Evolutionary conservation across 2,797 vertebrate species (phyloP).

Genomic region (Muscicapa comitata): DNA sequence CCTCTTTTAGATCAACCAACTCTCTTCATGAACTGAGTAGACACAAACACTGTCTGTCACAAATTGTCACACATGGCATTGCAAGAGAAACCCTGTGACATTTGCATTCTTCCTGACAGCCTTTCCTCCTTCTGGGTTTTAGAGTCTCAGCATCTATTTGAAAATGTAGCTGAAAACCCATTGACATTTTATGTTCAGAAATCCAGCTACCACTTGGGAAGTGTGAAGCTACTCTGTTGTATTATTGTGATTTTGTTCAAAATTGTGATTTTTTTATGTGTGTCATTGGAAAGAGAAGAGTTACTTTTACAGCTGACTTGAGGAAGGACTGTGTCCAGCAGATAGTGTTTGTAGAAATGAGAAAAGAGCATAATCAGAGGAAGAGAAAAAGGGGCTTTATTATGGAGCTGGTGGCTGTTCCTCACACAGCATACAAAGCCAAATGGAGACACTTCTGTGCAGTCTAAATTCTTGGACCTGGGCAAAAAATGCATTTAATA

Average conservation of each 20-base stretch:
- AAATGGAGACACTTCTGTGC: neutral
- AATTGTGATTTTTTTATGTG: neutral
- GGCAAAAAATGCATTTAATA: neutral
- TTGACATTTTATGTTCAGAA: neutral
- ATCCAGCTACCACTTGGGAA: neutral
- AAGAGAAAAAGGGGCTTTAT: neutral
- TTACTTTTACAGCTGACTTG: neutral
- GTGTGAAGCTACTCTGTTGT: neutral
- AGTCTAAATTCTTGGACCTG: neutral
- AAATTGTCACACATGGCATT: neutral
- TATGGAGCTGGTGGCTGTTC: neutral
- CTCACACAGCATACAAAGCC: neutral
- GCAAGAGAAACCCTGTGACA: neutral
- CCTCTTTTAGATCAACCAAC: neutral
- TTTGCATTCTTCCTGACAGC: neutral
- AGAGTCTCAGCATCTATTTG: neutral
- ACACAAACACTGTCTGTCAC: neutral
- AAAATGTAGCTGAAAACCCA: neutral
- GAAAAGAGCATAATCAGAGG: neutral
- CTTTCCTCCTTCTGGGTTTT: neutral
- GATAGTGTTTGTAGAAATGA: neutral
- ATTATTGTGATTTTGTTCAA: neutral
- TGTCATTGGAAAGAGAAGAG: neutral
- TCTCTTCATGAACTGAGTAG: neutral
- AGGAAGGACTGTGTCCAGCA: neutral